These are phyloP conservation scores for Cryptocheilus praepositus DNA, from an alignment of 2,888 invertebrate species.

Conservation along the genomic window DNA sequence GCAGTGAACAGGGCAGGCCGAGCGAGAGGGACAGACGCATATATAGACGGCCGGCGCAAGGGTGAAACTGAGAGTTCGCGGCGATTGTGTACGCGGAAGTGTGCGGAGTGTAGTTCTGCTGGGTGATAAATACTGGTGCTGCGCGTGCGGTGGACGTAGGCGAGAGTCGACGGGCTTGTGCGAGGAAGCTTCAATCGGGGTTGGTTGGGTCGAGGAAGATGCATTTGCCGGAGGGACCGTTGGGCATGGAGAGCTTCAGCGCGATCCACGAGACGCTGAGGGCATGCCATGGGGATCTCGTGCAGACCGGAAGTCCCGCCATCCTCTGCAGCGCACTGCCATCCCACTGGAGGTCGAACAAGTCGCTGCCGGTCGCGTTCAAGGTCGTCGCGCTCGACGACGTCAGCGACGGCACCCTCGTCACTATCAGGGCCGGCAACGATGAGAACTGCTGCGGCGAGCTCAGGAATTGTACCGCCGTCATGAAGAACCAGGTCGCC, in stretches of 20 bases:
- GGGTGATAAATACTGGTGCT: too few species aligned
- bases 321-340: conserved; percentile 96
- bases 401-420: conserved; percentile 94
- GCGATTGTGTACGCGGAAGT: too few species aligned
- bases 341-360: conserved; percentile 97
- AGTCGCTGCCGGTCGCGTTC: conserved; percentile 96
- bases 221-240: conserved; percentile 82
- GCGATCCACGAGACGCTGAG: conserved; percentile 87
- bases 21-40: not conserved
- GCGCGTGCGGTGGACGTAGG: not conserved
- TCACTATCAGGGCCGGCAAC: conserved; percentile 96
- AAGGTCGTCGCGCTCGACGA: conserved; percentile 96
- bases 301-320: conserved; percentile 96
- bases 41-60: too few species aligned
- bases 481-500: conserved; percentile 98
- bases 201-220: conserved; percentile 71
- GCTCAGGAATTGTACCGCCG: conserved; percentile 92
- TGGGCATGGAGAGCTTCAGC: conserved; percentile 85
- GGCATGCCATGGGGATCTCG: conserved; percentile 94
- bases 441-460: conserved; percentile 99
- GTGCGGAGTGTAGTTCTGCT: too few species aligned
- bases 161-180: not conserved
- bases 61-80: too few species aligned
- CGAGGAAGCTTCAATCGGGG: conserved; percentile 1
- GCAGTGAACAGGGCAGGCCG: not conserved